Evolutionary conservation across 2,888 invertebrate genomes (phyloP).

Genomic region (Ochlodes sylvanus): DNA sequence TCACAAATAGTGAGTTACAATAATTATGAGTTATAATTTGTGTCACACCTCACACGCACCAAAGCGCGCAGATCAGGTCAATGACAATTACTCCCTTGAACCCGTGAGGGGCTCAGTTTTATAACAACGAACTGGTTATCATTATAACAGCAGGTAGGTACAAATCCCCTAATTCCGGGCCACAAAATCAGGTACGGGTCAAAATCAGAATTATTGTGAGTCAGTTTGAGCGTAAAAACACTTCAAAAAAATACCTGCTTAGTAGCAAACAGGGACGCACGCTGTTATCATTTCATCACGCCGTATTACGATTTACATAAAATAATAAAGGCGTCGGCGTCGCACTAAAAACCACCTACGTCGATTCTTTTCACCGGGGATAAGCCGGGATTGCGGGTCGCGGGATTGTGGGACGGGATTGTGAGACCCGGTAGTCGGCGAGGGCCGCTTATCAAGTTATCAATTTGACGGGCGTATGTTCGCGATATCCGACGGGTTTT

Average conservation of each 20-base stretch:
- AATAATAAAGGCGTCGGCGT: constrained; percentile 58
- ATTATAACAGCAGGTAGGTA: not conserved
- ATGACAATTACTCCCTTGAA: too few species aligned
- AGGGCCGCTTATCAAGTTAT: constrained; percentile 76
- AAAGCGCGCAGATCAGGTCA: too few species aligned
- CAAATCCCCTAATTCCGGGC: not conserved
- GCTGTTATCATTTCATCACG: constrained; percentile 66
- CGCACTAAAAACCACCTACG: constrained; percentile 56
- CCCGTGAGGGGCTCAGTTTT: too few species aligned
- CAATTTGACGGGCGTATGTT: constrained; percentile 65
- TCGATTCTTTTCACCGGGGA: constrained; percentile 52
- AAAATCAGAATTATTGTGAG: constrained; percentile 12
- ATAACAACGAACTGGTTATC: not conserved
- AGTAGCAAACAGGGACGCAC: constrained; percentile 28
- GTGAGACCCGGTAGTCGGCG: constrained; percentile 44
- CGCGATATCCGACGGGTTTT: constrained; percentile 33
- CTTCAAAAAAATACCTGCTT: constrained; percentile 30
- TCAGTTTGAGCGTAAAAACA: constrained; percentile 35
- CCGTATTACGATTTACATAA: constrained; percentile 69
- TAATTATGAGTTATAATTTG: too few species aligned
- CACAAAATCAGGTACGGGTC: not conserved
- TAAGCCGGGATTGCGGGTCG: constrained; percentile 58
- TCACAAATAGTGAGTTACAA: too few species aligned
- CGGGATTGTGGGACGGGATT: constrained; percentile 47
- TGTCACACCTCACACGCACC: too few species aligned